These are phyloP conservation scores for Mechanitis messenoides DNA, from an alignment of 2,888 invertebrate species.

Conservation along the genomic window DNA sequence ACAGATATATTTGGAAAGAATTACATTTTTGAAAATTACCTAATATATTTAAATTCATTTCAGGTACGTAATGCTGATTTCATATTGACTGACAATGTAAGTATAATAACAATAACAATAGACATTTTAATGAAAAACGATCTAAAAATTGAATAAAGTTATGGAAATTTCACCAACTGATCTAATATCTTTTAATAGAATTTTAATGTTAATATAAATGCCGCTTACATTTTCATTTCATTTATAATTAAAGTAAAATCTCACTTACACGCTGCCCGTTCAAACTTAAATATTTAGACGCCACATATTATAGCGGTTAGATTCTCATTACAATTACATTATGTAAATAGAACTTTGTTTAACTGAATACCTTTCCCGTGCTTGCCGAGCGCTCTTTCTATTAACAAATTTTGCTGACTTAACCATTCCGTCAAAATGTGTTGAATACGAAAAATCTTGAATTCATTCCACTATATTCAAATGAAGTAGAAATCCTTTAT, in stretches of 20 bases:
- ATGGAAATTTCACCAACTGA: slow-evolving; percentile 11
- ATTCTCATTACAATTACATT: slow-evolving; percentile 27
- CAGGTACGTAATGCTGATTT: slow-evolving; percentile 18
- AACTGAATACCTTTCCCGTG: slow-evolving; percentile 27
- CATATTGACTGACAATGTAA: not conserved
- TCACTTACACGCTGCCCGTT: slow-evolving; percentile 16
- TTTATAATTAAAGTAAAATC: slow-evolving; percentile 23
- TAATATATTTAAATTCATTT: slow-evolving; percentile 13
- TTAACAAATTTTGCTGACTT: slow-evolving; percentile 27
- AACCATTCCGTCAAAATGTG: slow-evolving; percentile 26
- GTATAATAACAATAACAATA: not conserved
- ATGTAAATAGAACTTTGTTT: slow-evolving; percentile 30
- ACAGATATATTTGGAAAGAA: not conserved
- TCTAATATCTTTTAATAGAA: slow-evolving; percentile 9
- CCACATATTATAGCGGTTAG: slow-evolving; percentile 22
- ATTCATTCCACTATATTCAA: slow-evolving; percentile 27
- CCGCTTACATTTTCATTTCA: slow-evolving; percentile 16
- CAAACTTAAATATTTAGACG: slow-evolving; percentile 23
- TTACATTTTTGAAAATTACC: not conserved
- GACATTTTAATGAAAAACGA: slow-evolving; percentile 1
- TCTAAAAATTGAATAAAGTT: slow-evolving; percentile 4
- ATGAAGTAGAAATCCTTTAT: slow-evolving; percentile 13
- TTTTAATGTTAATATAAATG: slow-evolving; percentile 14
- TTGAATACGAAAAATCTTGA: slow-evolving; percentile 28
- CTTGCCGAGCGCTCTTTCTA: slow-evolving; percentile 23